A percentile compares a stretch with the other conserved stretches of the same genome.
phyloP scores from a whole-genome alignment of 2,888 invertebrate genomes.

The Cactoblastis cactorum region DNA sequence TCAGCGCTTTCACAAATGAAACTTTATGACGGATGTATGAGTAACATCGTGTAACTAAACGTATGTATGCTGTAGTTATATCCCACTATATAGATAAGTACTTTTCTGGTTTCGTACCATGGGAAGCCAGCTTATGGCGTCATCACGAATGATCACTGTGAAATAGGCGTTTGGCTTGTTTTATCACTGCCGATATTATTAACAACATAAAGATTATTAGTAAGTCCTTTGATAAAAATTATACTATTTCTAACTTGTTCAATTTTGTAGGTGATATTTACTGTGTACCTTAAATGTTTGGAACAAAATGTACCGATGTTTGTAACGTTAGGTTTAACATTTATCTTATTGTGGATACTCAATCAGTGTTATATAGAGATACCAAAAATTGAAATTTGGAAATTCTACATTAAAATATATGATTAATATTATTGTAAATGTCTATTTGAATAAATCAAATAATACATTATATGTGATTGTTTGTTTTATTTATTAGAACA shows the following conservation, averaged over 20 bases:
- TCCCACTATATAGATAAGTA: too few relatives aligned
- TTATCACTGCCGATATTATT: constrained; percentile 73
- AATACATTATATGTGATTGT: constrained; percentile 60
- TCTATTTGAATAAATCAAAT: constrained; percentile 78
- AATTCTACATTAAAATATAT: constrained; percentile 68
- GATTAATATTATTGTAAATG: constrained; percentile 69
- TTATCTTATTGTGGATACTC: constrained; percentile 61
- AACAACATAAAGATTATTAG: constrained; percentile 56
- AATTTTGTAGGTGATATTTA: constrained; percentile 77
- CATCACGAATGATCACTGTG: constrained; percentile 28
- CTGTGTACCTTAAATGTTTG: constrained; percentile 71
- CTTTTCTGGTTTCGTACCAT: too few relatives aligned
- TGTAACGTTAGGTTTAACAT: constrained; percentile 64
- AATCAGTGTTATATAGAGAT: constrained; percentile 71
- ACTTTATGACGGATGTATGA: too few relatives aligned
- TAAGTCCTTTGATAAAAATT: constrained; percentile 74
- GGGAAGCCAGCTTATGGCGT: too few relatives aligned
- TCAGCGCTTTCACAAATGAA: too few relatives aligned
- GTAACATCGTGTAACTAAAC: too few relatives aligned
- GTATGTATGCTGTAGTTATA: too few relatives aligned
- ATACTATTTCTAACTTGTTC: constrained; percentile 78
- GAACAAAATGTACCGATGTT: constrained; percentile 66
- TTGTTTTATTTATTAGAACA: constrained; percentile 63
- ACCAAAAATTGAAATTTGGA: constrained; percentile 74
- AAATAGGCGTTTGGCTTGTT: constrained; percentile 58